These are phyloP conservation scores for Montifringilla adamsi DNA, from an alignment of 2,113 vertebrate species.

Conservation along the genomic window DNA sequence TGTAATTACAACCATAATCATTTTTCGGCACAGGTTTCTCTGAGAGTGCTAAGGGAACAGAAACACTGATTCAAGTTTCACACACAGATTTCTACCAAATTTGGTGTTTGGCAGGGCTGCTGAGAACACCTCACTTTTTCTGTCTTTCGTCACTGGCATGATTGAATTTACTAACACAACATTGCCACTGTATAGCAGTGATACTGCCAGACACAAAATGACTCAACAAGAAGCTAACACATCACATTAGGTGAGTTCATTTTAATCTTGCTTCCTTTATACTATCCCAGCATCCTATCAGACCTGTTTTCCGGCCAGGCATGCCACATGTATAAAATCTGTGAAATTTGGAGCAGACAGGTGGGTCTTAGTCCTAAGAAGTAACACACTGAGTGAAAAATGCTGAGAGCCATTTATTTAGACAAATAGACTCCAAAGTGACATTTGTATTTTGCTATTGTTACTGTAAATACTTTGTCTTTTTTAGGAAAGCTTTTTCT, in stretches of 20 bases:
- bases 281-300: background rate
- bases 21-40: background rate
- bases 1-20: background rate
- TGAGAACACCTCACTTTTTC: background rate
- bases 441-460: background rate
- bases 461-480: slow-evolving; percentile 14
- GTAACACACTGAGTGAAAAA: background rate
- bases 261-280: background rate
- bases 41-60: background rate
- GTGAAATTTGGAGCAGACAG: background rate
- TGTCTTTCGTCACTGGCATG: background rate
- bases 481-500: slow-evolving; percentile 51
- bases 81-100: background rate
- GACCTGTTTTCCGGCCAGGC: background rate
- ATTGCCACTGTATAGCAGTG: background rate
- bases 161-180: background rate
- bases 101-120: background rate
- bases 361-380: background rate
- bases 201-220: background rate
- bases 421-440: background rate
- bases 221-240: background rate
- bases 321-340: background rate
- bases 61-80: background rate
- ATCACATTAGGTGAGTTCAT: background rate
- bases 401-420: slow-evolving; percentile 4